Evolutionary conservation across 1,140 invertebrate genomes (phyloP), one percentile per base, ranked within the genome.

Genomic region (Polypedilum pembai): DNA sequence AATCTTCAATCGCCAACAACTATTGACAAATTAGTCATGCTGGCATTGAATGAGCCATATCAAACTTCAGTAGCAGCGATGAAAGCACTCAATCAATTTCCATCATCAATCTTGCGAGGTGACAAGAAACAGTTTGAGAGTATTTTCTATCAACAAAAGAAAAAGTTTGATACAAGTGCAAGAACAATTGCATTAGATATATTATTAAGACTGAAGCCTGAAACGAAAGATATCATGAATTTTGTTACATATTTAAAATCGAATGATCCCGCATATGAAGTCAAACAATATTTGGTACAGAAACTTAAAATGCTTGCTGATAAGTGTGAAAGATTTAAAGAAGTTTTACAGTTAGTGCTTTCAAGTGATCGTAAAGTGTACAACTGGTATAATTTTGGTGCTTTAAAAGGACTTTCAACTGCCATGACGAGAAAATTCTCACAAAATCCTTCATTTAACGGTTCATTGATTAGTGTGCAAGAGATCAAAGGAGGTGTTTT

Each of bases 401-500:
- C 3, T 40, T 8, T 74, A 75, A 18, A 72, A 83, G 82, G 91
- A 12, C 81, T 93, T 0, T 91, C 91, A 10, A 91, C 90, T 0
- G 90, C 89, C 1, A 87, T 93, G 65, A 86, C 85, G 0, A 85
- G 90, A 73, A 81, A 80, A 1, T 88, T 90, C 12, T 83, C 90
- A 7, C 82, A 80, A 21, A 85, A 86, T 8, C 77, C 82, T 0
- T 87, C 87, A 72, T 87, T 85, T 33, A 92, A 92, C 75, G 91
- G 91, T 33, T 87, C 86, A 1, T 83, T 94, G 10, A 82, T 91
- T 0, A 89, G 91, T 5, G 83, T 91, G n/a, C 89, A 93, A 79
- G 91, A 93, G 81, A 89, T 92, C 1, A 86, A 84, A 15, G 85
- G 86, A 41, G 91, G 91, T 18, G 84, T 94, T 3, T 80, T 93